Percentiles rank a stretch among this genome's conserved stretches.
phyloP scores from a whole-genome alignment of 1,140 invertebrate genomes.

The Nasonia giraulti region DNA sequence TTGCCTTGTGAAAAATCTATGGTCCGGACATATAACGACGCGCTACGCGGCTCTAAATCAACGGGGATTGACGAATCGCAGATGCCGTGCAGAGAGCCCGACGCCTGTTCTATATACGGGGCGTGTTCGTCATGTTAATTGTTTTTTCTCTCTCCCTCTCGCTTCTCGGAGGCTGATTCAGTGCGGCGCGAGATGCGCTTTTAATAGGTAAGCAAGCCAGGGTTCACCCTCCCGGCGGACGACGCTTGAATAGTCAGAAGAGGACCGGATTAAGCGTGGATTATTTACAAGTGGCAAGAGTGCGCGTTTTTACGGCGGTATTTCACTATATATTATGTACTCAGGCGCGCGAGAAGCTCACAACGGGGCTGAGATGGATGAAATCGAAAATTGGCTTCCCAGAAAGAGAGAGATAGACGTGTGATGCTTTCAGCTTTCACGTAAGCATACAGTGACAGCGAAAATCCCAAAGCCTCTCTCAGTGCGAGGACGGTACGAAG shows the following conservation, averaged over 20 bases:
- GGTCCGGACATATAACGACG: constrained; percentile 7
- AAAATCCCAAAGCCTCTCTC: not conserved
- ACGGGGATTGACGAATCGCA: not conserved
- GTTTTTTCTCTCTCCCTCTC: not conserved
- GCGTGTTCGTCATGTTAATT: not conserved
- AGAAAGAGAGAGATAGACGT: not conserved
- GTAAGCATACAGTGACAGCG: not conserved
- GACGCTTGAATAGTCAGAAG: too few species aligned
- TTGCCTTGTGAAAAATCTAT: constrained; percentile 26
- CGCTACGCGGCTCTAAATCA: constrained; percentile 11
- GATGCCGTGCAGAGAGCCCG: not conserved
- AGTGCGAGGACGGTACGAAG: not conserved
- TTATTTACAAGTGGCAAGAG: not conserved
- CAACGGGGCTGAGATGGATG: not conserved
- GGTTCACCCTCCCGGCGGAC: not conserved
- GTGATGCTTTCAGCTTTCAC: not conserved
- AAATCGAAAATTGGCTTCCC: not conserved
- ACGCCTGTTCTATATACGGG: not conserved
- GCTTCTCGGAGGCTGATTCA: not conserved
- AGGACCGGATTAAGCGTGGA: not conserved
- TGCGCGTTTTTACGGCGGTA: not conserved
- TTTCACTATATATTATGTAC: not conserved
- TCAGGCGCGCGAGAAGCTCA: too few species aligned
- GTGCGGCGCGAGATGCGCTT: not conserved
- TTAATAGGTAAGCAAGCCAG: not conserved